Evolutionary conservation across 2,888 invertebrate genomes (phyloP).

Genomic region (Trilocha varians): DNA sequence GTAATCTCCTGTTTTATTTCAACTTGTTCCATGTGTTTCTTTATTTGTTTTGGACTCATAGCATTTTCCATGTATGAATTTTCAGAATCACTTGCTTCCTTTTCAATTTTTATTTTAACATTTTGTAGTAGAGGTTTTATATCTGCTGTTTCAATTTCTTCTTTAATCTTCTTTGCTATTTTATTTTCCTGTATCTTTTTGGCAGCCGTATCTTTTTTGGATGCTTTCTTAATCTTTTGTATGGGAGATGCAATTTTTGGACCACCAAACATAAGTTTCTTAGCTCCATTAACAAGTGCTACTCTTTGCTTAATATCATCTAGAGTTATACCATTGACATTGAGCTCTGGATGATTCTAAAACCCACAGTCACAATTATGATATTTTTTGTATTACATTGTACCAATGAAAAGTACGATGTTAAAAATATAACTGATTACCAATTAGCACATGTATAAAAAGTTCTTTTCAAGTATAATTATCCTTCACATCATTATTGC

Average conservation of each 20-base stretch:
- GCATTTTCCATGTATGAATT: constrained; percentile 62
- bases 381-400: too few relatives aligned
- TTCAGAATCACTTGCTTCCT: constrained; percentile 61
- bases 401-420: too few relatives aligned
- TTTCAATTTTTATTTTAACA: constrained; percentile 60
- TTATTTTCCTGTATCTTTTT: constrained; percentile 36
- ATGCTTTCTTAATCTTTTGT: constrained; percentile 43
- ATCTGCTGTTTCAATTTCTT: constrained; percentile 45
- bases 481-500: too few relatives aligned
- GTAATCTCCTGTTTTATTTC: constrained; percentile 49
- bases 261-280: constrained; percentile 62
- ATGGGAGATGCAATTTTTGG: constrained; percentile 41
- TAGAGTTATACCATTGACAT: constrained; percentile 82
- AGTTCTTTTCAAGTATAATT: too few relatives aligned
- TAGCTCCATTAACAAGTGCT: constrained; percentile 62
- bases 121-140: constrained; percentile 51
- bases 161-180: constrained; percentile 42
- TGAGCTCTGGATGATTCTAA: constrained; percentile 82
- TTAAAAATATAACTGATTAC: neutral
- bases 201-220: constrained; percentile 43
- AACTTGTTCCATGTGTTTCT: constrained; percentile 40
- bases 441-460: too few relatives aligned
- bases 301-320: constrained; percentile 74
- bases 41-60: constrained; percentile 54
- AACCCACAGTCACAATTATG: constrained; percentile 19